Base-by-base conservation (phyloP, 2,888 invertebrate genomes). In the Papilio demoleus region DNA sequence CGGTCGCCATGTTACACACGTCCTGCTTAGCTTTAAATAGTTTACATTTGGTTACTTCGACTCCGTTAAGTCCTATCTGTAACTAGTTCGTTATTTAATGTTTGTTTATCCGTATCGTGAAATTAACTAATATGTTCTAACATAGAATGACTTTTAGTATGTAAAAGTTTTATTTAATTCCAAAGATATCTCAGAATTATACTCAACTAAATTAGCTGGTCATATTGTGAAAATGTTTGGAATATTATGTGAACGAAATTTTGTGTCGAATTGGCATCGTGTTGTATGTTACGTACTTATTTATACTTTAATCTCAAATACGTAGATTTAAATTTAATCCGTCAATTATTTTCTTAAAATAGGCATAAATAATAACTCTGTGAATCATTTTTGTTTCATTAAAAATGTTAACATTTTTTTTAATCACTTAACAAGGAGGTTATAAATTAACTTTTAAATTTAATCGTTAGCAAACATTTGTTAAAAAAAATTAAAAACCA, bases 1-100 rank as follows among this genome's bases (percentile, higher is more conserved):
- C 80, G 31, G 74, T 77, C 77, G 78, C 81, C 19, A 3, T 81
- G 79, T 85, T 80, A 78, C 85, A 83, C 85, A 82, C 88, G 89
- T 90, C 89, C 88, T 85, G 87, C 83, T 85, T 87, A 91, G 91
- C 91, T 91, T 90, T 91, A 91, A 90, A 87, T 88, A 86, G 81
- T 84, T 83, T 83, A 83, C 81, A 76, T 75, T 78, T 74, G 75
- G 74, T 78, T 77, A 72, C 70, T 73, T 71, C 62, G 66, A 72
- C 73, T 74, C 75, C 72, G 71, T 72, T 75, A 75, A 74, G 76
- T 73, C 67, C 72, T 74, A 76, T 75, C 67, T 70, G 72, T 74
- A 74, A 70, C 70, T 70, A 60, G 53, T 60, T 59, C 34, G 58
- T 68, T 68, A 65, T n/a, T n/a, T 64, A 50, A 64, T 68, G 58